Percentiles rank a stretch among this genome's conserved stretches.
Conservation (phyloP, 2,113 vertebrate genomes). For the Zosterops hypoxanthus region DNA sequence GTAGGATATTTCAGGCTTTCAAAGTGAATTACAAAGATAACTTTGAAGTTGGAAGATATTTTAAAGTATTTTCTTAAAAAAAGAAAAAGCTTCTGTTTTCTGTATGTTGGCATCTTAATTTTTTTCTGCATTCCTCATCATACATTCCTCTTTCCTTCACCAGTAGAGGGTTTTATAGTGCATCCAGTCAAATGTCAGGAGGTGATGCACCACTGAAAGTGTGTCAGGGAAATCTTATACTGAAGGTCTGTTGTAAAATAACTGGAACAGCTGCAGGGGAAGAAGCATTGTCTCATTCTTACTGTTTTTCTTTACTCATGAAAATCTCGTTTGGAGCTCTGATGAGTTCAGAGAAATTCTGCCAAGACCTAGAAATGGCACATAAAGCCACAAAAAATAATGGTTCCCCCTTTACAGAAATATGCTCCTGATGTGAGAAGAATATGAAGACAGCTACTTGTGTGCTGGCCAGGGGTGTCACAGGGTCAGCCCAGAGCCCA, state of each 20-base stretch:
- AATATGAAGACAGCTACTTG: background rate
- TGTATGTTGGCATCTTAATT: background rate
- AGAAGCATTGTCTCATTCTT: background rate
- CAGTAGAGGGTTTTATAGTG: background rate
- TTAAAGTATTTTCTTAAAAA: background rate
- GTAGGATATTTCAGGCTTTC: background rate
- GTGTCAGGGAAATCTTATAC: background rate
- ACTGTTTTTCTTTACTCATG: background rate
- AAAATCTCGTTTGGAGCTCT: background rate
- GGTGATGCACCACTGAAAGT: background rate
- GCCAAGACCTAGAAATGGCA: background rate
- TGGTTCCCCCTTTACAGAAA: background rate
- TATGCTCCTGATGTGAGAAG: background rate
- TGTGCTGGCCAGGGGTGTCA: background rate
- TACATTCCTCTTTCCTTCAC: background rate
- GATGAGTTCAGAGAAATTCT: background rate
- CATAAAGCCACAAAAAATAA: background rate
- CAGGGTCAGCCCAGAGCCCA: fast-evolving
- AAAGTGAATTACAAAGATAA: background rate
- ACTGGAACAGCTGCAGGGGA: background rate
- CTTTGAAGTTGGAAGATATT: background rate
- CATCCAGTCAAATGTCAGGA: background rate
- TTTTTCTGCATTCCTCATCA: background rate
- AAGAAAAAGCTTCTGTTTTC: background rate
- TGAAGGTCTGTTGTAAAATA: background rate